These are phyloP conservation scores for Meloidogyne exigua DNA, from an alignment of 1,140 invertebrate species.

Conservation along the genomic window DNA sequence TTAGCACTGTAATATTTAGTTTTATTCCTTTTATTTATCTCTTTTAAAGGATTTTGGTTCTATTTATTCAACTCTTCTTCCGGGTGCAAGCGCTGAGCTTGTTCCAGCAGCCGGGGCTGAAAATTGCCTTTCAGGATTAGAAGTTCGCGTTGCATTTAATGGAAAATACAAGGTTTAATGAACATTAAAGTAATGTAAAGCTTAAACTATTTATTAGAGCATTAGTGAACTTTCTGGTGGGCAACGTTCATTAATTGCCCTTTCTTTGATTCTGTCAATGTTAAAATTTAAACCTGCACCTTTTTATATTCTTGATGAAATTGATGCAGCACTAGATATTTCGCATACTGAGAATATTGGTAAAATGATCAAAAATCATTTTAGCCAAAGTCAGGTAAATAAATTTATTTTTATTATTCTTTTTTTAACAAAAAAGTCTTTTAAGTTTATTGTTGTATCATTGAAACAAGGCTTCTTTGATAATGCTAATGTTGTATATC, in stretches of 20 bases:
- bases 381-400: conserved; percentile 88
- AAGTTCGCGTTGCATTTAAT: conserved; percentile 76
- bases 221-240: conserved; percentile 81
- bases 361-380: conserved; percentile 87
- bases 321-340: conserved; percentile 94
- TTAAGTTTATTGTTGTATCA: conserved; percentile 93
- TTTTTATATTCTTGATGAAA: conserved; percentile 96
- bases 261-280: conserved; percentile 93
- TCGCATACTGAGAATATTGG: conserved; percentile 99
- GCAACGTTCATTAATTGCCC: conserved; percentile 80
- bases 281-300: conserved; percentile 95
- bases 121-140: conserved; percentile 33
- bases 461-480: conserved; percentile 99
- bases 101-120: conserved; percentile 72
- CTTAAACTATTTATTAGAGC: conserved; percentile 74
- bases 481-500: conserved; percentile 95
- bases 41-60: conserved; percentile 81
- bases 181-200: conserved; percentile 67
- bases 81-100: conserved; percentile 82
- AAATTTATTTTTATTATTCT: conserved; percentile 20
- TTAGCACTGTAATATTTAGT: conserved; percentile 15
- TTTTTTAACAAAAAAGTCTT: conserved; percentile 4
- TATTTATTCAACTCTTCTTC: conserved; percentile 86
- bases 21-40: conserved; percentile 1
- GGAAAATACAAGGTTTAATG: conserved; percentile 78